phyloP scores from a whole-genome alignment of 2,888 invertebrate genomes.

The Drosophila flavopinicola region DNA sequence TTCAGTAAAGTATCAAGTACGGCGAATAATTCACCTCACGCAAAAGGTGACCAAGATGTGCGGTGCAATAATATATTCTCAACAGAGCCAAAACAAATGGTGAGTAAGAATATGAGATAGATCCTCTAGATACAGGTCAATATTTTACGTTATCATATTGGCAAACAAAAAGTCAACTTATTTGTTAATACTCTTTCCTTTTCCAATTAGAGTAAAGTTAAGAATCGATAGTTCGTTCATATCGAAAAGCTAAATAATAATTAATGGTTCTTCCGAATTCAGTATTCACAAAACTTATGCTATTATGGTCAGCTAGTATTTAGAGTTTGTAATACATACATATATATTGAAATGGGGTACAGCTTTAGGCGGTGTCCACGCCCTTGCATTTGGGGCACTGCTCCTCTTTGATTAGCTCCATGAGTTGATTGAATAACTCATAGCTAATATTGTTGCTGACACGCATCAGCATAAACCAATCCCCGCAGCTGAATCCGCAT shows the following conservation, averaged over 20 bases:
- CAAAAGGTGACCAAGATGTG: conserved; percentile 49
- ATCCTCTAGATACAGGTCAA: neutral
- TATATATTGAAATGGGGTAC: neutral
- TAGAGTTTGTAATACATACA: neutral
- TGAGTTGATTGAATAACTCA: conserved; percentile 87
- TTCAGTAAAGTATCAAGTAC: conserved; percentile 49
- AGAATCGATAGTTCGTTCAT: conserved; percentile 49
- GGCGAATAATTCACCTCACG: conserved; percentile 38
- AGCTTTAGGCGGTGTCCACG: conserved; percentile 41
- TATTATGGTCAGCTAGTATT: conserved; percentile 5
- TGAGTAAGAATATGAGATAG: conserved; percentile 20
- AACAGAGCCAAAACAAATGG: conserved; percentile 41
- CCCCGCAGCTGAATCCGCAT: conserved; percentile 86
- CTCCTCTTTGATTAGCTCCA: conserved; percentile 85
- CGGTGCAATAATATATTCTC: conserved; percentile 28
- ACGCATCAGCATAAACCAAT: conserved; percentile 91
- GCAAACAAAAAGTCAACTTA: conserved; percentile 1
- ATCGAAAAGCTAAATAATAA: conserved; percentile 35
- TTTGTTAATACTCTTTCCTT: neutral
- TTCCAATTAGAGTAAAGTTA: conserved; percentile 7
- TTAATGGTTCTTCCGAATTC: conserved; percentile 3
- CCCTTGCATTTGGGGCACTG: conserved; percentile 13
- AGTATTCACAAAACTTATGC: conserved; percentile 4
- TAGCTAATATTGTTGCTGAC: conserved; percentile 91
- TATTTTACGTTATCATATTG: neutral